phyloP scores from a whole-genome alignment of 2,113 vertebrate species.

The Neodon shergylaensis region DNA sequence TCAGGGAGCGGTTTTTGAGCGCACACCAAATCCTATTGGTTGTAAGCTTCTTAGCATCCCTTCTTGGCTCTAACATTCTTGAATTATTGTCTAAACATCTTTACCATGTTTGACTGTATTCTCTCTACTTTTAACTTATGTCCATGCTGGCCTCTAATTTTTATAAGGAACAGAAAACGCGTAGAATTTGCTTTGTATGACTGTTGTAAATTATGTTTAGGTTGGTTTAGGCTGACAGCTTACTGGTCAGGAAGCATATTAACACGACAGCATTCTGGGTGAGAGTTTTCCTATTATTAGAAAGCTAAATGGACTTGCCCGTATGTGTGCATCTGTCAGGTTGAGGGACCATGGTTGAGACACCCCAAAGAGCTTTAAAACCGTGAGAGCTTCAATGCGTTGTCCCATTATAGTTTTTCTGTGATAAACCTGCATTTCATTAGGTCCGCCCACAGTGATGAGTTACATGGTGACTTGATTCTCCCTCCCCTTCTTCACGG shows the following conservation, averaged over 20 bases:
- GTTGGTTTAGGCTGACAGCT: neutral
- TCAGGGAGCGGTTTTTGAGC: neutral
- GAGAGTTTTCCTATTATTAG: neutral
- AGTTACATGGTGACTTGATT: neutral
- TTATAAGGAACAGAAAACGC: neutral
- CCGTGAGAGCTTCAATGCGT: neutral
- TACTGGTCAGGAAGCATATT: neutral
- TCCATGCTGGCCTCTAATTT: neutral
- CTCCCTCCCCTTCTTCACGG: neutral
- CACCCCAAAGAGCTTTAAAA: neutral
- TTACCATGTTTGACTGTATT: neutral
- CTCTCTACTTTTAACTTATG: neutral
- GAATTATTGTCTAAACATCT: neutral
- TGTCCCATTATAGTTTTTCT: neutral
- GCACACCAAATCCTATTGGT: neutral
- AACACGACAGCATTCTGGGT: neutral
- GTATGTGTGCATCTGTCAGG: neutral
- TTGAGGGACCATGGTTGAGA: neutral
- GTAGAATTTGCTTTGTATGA: neutral
- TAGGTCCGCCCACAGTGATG: neutral
- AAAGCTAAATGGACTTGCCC: neutral
- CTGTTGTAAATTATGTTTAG: neutral
- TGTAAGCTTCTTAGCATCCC: neutral
- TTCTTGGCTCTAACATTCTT: neutral
- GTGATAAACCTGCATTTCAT: neutral